Conservation (phyloP, 37 sponge, comb jelly and placozoan genomes). For the Lycopodina hypogea region DNA sequence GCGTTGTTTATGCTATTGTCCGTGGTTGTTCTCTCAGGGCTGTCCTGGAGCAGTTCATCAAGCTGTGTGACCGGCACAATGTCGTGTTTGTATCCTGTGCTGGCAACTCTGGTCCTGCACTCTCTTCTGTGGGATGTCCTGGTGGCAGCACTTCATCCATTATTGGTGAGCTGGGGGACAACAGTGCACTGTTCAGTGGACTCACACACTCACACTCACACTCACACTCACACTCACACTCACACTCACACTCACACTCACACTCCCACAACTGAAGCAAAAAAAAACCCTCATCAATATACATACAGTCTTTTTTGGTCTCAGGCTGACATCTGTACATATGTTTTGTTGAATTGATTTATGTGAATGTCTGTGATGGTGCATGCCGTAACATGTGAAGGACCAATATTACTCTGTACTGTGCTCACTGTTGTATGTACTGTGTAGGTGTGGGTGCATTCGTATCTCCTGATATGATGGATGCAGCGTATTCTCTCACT, state of each 20-base stretch:
- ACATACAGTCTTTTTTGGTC: no score
- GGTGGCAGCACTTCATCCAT: constrained; percentile 81
- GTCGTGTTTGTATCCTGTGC: constrained; percentile 91
- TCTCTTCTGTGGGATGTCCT: constrained; percentile 90
- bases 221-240: no score
- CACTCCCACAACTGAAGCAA: no score
- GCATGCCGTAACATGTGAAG: no score
- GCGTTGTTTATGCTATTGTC: not conserved
- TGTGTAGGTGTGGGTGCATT: constrained; percentile 83
- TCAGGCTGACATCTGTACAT: no score
- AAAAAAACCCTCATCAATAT: no score
- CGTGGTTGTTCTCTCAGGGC: constrained; percentile 30
- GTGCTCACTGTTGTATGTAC: no score
- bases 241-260: no score
- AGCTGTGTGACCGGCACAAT: constrained; percentile 71
- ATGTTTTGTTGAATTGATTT: no score
- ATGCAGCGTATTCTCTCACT: constrained; percentile 72
- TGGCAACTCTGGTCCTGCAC: constrained; percentile 93
- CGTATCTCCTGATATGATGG: constrained; percentile 94
- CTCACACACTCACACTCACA: no score
- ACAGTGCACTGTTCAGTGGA: not conserved
- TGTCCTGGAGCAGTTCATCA: constrained; percentile 64
- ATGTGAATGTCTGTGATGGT: no score
- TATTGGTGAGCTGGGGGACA: constrained; percentile 62
- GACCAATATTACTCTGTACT: no score